Base-by-base conservation (phyloP, 2,113 vertebrate genomes). In the Platysternon megacephalum region DNA sequence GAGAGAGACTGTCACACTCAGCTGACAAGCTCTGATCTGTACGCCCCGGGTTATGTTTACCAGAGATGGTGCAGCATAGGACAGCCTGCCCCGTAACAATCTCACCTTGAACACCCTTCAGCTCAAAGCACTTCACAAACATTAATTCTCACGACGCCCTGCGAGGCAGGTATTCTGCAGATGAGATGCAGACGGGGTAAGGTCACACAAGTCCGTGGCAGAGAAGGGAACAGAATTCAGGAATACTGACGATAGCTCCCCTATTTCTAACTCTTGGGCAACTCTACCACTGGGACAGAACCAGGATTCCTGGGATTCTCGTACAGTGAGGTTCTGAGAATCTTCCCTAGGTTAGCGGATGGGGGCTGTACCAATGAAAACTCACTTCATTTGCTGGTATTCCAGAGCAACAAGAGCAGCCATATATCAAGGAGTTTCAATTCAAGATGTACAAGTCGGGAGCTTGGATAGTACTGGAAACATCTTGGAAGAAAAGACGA, bases 261-360 rank as follows among this genome's bases (percentile, higher is more conserved):
- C 87, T 22, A 0, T 5, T 5, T 0, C 48, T 16, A 87, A 58
- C n/a, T 22, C 8, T n/a, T 39, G 19, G 65, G n/a, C 19, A 72
- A 39, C 10, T 72, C 9, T 39, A 39, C 35, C 82, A 76, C 74
- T 1, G 44, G 88, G 90, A 65, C 86, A 82, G 8, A 84, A 84
- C 90, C 65, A 21, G 5, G 35, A 72, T 93, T 91, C 49, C 46
- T 79, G 95, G 94, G 93, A 91, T 86, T 92, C 91, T 93, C 91
- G 51, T 44, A 11, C 87, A 80, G 79, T 2, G 65, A 51, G 78
- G 88, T 88, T 93, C 94, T 61, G 91, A 89, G 81, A 84, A 44
- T 93, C 85, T 93, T 16, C 82, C 46, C 61, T n/a, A n/a, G 14
- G 35, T 68, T 68, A 91, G 32, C 78, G 84, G 76, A 88, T 90